A percentile compares a stretch with the other conserved stretches of the same genome.
Conservation (phyloP, 2,888 invertebrate species). For the Limenitis camilla region DNA sequence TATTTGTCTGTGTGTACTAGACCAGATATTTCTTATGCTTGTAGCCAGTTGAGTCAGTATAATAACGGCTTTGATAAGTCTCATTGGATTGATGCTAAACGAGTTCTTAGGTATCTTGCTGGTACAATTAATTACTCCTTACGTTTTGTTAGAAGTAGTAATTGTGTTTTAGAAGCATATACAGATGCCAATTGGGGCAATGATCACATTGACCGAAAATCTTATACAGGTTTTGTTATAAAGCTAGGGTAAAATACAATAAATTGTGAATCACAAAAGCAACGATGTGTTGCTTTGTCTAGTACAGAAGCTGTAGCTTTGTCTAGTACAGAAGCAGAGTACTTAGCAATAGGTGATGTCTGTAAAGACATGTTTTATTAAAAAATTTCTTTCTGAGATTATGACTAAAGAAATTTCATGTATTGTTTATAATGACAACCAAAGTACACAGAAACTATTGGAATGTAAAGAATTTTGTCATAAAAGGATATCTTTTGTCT, state of each 20-base stretch:
- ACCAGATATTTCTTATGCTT: constrained; percentile 1
- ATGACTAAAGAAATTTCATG: background rate
- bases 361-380: background rate
- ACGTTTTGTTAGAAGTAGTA: too few relatives aligned
- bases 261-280: background rate
- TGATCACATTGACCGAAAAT: background rate
- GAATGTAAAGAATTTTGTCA: constrained; percentile 51
- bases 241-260: background rate
- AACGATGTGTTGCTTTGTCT: too few relatives aligned
- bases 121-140: too few relatives aligned
- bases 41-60: constrained; percentile 19
- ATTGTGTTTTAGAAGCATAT: background rate
- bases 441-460: too few relatives aligned
- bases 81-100: constrained; percentile 22
- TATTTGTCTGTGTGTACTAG: constrained; percentile 2
- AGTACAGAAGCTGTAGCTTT: too few relatives aligned
- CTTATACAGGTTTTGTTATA: background rate
- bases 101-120: constrained; percentile 12
- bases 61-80: constrained; percentile 19
- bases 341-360: background rate
- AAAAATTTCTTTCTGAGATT: background rate
- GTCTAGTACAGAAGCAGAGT: background rate
- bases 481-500: too few relatives aligned
- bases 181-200: background rate
- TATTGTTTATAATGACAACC: constrained; percentile 38